These are phyloP conservation scores for Theretra japonica DNA, from an alignment of 2,888 invertebrate genomes.

Conservation along the genomic window DNA sequence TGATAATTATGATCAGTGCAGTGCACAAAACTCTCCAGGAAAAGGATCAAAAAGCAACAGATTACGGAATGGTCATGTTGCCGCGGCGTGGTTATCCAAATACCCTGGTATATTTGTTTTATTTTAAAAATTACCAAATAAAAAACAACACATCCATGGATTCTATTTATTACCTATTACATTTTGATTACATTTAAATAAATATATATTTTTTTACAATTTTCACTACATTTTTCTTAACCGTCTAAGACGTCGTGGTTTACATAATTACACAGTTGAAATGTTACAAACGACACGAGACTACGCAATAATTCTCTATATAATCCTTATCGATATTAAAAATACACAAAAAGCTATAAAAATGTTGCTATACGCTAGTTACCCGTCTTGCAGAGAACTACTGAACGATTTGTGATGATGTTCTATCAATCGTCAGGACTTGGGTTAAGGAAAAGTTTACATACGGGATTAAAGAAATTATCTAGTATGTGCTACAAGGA, in stretches of 20 bases:
- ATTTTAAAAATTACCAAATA: no score
- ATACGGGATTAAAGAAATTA: background rate
- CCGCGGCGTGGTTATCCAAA: no score
- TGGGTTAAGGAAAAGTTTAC: background rate
- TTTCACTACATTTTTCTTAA: constrained; percentile 21
- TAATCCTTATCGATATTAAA: background rate
- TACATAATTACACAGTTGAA: constrained; percentile 3
- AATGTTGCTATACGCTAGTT: background rate
- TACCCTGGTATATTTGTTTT: no score
- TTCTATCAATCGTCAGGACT: background rate
- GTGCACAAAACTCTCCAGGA: no score
- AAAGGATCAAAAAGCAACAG: no score
- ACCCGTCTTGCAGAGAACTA: background rate
- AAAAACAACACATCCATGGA: background rate
- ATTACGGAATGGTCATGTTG: no score
- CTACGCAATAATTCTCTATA: constrained; percentile 21
- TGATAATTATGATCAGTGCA: no score
- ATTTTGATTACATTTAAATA: constrained; percentile 5
- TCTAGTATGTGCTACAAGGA: background rate
- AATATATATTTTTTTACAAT: constrained; percentile 10
- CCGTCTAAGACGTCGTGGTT: background rate
- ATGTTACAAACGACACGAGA: background rate
- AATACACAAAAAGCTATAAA: constrained; percentile 25
- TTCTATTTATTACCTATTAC: constrained; percentile 16
- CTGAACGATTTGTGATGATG: constrained; percentile 1